Evolutionary conservation across 2,888 invertebrate species (phyloP), one percentile per base, ranked within the genome.

Genomic region (Harpalus rubripes): DNA sequence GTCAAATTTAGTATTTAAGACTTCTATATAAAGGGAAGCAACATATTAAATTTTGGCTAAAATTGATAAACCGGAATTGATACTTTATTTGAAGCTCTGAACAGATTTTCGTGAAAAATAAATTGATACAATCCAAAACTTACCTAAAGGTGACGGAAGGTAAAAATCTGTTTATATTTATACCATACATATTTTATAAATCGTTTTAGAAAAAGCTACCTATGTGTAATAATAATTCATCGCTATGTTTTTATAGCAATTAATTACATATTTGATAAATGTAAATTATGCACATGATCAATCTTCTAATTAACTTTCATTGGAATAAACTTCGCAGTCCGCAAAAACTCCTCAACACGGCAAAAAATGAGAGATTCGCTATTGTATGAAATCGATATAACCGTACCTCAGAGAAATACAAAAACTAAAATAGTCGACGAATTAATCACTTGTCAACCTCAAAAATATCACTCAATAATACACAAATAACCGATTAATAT

Each of bases 401-500:
- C 63, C 32, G 63, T 26, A 63, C 63, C 26, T 8, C 26, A 0
- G 26, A 22, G 22, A 10, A 8, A 10, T 63, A 8, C 26, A 63
- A 63, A 63, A 63, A 61, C 59, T 56, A 56, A 61, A 32, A 61
- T 18, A 61, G 16, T 61, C 61, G 61, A 18, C 12, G 22, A 63
- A 63, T 63, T 63, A 63, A 63, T 63, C 26, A 63, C 26, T 32
- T 26, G 63, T 63, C 63, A 63, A 12, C 63, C 22, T 63, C 63
- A 12, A 63, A 63, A 63, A 63, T 63, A 63, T 63, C 63, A 63
- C 63, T 63, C 32, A 63, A 63, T 63, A 63, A 63, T 63, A 63
- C 63, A 63, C 63, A 63, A 63, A 32, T 63, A 12, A 63, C 26
- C 26, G 26, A 63, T 63, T 63, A 12, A 63, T 63, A 63, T 26